Base-by-base conservation (phyloP, 2,113 vertebrate genomes). In the Marcusenius ussheri region DNA sequence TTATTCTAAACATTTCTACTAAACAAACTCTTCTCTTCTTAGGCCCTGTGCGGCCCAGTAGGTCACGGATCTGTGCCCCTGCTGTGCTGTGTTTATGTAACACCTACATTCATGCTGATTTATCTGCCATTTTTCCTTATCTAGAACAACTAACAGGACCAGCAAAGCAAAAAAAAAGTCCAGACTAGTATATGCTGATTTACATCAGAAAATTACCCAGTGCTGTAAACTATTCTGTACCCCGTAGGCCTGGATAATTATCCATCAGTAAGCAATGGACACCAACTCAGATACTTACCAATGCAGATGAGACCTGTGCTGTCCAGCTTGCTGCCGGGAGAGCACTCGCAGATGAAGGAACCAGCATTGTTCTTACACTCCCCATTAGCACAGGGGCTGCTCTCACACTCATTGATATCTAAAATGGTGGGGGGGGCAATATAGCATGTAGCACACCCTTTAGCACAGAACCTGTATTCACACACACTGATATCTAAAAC, bases 371-470 rank as follows among this genome's bases (percentile, higher is more conserved):
- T 97, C 92, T 95, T 96, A 93, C 97, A 98, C 90, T 94, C 95
- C 51, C 96, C 95, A 90, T 94, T 98, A 92, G 95, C 94, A 94
- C 97, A 97, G 0, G 97, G 97, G 80, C 92, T 96, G 91, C 93
- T 97, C 93, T 96, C 96, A 94, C 97, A 97, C 95, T 98, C 97
- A 90, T 97, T 96, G 94, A 96, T 91, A 92, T 97, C 97, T 98
- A 93, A 42, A 95, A 91, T 31, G 66, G 39, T 2, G 83, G 7
- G 87, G 83, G 35, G 35, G 3, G 62, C 21, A 15, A 83, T 13
- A 45, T 83, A 80, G 17, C 35, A 42, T 11, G 15, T 53, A 56
- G n/a, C 62, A 90, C 84, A 88, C 19, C 83, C 17, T 24, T 35
- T 46, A 50, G 49, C 15, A 21, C 45, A 50, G 19, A 3, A 49